Evolutionary conservation across 2,797 vertebrate species (phyloP), one percentile per base, ranked within the genome.

Genomic region (Nannoperca australis): DNA sequence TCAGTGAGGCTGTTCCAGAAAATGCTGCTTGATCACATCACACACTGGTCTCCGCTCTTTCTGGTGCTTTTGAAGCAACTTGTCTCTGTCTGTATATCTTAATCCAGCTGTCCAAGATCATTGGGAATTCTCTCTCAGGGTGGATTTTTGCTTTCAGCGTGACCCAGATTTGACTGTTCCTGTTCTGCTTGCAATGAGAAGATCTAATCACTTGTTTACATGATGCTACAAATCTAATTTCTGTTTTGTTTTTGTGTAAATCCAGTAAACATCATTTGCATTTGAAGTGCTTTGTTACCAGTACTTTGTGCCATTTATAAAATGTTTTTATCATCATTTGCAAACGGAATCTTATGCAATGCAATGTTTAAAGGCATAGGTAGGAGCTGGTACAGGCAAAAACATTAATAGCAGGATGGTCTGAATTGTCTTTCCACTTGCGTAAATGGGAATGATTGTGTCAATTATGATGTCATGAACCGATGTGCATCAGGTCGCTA

Each of bases 401-500:
- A 84, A 80, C 74, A 86, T 83, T 81, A 75, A 85, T 49, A 85
- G 76, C 73, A 78, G 59, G 81, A 65, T 64, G 67, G 38, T 53
- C 77, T 79, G 38, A 85, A 88, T 81, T 87, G 82, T 91, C 60
- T 84, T 81, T 86, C 86, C 75, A 86, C 85, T 85, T 93, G 88
- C 89, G 91, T 85, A 92, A 89, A 90, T 84, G 83, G 76, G 74
- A 84, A 73, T 67, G 72, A 88, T 78, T 85, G 81, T 92, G 92
- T 88, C 86, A 90, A 71, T 75, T 70, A 78, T 95, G 92, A 95
- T 93, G 93, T 95, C 93, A 94, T 58, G 44, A 64, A 56, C 72
- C 76, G 85, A 91, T 92, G 90, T 89, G 93, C 92, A 92, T 93
- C 90, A 83, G 65, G 93, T 95, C 79, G 67, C 92, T 82, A 93